Conservation (phyloP, 2,113 vertebrate species). For the Aldabrachelys gigantea region DNA sequence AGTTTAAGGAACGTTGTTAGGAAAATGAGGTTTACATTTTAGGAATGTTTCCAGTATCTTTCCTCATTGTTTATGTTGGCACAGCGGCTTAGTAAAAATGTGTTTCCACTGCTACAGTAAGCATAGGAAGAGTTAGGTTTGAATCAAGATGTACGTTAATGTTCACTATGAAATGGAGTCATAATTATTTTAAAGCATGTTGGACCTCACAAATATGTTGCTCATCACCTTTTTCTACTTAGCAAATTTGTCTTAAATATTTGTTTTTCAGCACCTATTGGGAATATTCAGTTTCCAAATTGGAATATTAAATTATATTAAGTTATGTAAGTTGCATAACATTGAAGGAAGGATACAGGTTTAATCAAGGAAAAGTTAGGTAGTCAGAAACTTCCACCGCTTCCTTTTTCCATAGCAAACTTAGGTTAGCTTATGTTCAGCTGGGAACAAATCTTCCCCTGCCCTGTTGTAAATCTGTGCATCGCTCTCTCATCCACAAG, state of each 20-base stretch:
- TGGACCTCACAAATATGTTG: neutral
- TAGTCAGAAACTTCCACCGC: neutral
- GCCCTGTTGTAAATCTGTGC: neutral
- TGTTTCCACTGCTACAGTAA: slow-evolving; percentile 17
- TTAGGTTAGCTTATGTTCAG: neutral
- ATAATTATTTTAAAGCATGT: neutral
- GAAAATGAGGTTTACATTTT: slow-evolving; percentile 38
- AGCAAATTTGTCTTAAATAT: neutral
- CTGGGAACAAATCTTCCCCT: neutral
- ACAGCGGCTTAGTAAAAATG: neutral
- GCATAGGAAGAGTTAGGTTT: slow-evolving; percentile 17
- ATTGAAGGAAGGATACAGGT: neutral
- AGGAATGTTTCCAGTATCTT: slow-evolving; percentile 6
- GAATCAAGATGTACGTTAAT: neutral
- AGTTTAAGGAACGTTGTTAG: slow-evolving; percentile 17
- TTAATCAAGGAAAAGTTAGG: neutral
- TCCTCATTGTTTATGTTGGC: slow-evolving; percentile 46
- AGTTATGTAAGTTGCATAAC: neutral
- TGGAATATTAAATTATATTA: neutral
- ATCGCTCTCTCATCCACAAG: neutral
- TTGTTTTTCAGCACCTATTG: neutral
- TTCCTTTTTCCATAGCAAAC: no score
- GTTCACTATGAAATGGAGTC: neutral
- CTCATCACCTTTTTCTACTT: neutral
- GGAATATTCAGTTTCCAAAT: neutral